Base-by-base conservation (phyloP, 2,888 invertebrate species). In the Helleia helle region DNA sequence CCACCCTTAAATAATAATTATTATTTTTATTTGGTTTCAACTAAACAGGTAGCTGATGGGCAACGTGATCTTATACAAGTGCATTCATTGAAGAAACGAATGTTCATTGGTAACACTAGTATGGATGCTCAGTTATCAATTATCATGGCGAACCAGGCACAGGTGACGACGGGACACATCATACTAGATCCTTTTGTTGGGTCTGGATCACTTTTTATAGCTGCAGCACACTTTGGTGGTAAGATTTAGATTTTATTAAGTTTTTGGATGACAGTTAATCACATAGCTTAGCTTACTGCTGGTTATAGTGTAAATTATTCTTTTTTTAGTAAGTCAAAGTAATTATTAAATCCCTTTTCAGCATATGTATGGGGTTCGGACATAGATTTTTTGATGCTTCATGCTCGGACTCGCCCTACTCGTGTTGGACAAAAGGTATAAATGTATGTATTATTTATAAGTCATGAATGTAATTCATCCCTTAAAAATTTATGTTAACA, bases 21-120 rank as follows among this genome's bases (percentile, higher is more conserved):
- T n/a, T n/a, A n/a, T n/a, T n/a, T n/a, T n/a, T n/a, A n/a, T n/a
- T n/a, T n/a, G n/a, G n/a, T n/a, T n/a, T n/a, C n/a, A n/a, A n/a
- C n/a, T n/a, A 5, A 28, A 22, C 58, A 96, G 96, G 74, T 99
- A 56, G 89, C 90, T 7, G 91, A 93, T 64, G 97, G 98, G 0
- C 93, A 95, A 59, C 87, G 97, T 13, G 90, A 93, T 48, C 76
- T 93, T 8, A 93, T 97, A 39, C 87, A 90, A 46, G 88, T 89
- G 38, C 89, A 95, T 49, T 95, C 96, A 0, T 71, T 99, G 22
- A 96, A 96, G 74, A 92, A 90, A 30, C 88, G 99, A 1, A 93
- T 93, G 71, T 99, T 99, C 71, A 98, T 99, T 58, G 97, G 97
- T 8, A 99, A 99, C 71, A 99, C 99, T 0, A 96, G 96, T 53